Base-by-base conservation (phyloP, 53 echinoderm and acorn worm species). In the Henricia sp. region DNA sequence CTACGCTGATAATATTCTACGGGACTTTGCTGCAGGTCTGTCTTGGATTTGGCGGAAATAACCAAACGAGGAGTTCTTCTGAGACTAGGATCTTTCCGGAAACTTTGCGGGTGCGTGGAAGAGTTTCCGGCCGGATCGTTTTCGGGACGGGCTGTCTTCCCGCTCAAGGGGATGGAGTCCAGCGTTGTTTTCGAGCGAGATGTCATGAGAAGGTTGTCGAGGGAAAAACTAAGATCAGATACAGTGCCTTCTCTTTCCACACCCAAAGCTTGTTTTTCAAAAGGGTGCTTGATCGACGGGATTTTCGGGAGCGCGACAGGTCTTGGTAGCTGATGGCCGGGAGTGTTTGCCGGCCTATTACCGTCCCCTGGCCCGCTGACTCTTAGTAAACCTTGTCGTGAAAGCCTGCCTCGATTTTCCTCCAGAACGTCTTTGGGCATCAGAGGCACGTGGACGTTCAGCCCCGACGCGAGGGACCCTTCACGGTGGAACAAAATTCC, bases 41-140 rank as follows among this genome's bases (percentile, higher is more conserved):
- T 67, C 68, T 82, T 87, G 29, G 91, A 91, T 24, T 84, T 88
- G 11, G 91, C 75, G 30, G 91, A 88, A 48, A 91, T 83, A 69
- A 91, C 68, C 41, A 91, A 38, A 10, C 68, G 77, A 9, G 30
- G 19, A 41, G 40, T 78, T 67, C 4, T 68, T 57, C 10, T 48
- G 8, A 5, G 59, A 26, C 4, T 20, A 19, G 6, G 84, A 19
- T 52, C 74, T 9, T n/a, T n/a, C n/a, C n/a, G n/a, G n/a, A n/a
- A n/a, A n/a, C n/a, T 10, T 23, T 11, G 38, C 3, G 37, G 3
- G 20, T 63, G 53, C 26, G 52, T 52, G 25, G 70, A 50, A 37
- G 50, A 54, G 26, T 50, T 74, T 34, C 32, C 50, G 12, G 66
- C 62, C 9, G 66, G 6, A 37, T 14, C 5, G 50, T 43, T 37